Percentiles rank a stretch among this genome's conserved stretches.
Conservation (phyloP, 2,113 vertebrate genomes). For the Antechinus flavipes region DNA sequence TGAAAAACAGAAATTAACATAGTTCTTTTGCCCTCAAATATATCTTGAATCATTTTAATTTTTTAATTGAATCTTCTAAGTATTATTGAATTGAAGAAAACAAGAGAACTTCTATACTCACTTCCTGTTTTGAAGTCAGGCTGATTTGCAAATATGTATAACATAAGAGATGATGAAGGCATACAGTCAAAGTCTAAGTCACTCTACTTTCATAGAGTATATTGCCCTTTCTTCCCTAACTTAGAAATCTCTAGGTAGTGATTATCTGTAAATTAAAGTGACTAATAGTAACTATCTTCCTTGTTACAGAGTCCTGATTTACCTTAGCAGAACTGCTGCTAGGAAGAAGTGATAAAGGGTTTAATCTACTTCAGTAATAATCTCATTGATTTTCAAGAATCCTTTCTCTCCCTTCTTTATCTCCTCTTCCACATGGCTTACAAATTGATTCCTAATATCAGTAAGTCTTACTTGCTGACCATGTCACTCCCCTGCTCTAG, state of each 20-base stretch:
- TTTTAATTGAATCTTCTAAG: background rate
- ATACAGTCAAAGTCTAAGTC: background rate
- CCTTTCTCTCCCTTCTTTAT: background rate
- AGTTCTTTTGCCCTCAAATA: background rate
- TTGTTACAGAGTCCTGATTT: background rate
- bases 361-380: background rate
- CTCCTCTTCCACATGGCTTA: background rate
- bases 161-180: background rate
- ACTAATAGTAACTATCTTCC: background rate
- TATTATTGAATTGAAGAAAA: background rate
- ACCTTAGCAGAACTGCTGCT: background rate
- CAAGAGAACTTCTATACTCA: background rate
- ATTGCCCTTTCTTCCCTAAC: background rate
- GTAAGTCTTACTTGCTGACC: background rate
- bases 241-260: background rate
- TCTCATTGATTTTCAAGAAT: background rate
- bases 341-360: too few species aligned
- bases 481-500: background rate
- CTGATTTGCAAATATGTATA: background rate
- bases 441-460: background rate
- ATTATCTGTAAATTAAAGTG: background rate
- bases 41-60: background rate
- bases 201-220: background rate
- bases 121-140: background rate
- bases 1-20: background rate